Evolutionary conservation across 2,888 invertebrate species (phyloP), one percentile per base, ranked within the genome.

Genomic region (Invenusta paracnida): DNA sequence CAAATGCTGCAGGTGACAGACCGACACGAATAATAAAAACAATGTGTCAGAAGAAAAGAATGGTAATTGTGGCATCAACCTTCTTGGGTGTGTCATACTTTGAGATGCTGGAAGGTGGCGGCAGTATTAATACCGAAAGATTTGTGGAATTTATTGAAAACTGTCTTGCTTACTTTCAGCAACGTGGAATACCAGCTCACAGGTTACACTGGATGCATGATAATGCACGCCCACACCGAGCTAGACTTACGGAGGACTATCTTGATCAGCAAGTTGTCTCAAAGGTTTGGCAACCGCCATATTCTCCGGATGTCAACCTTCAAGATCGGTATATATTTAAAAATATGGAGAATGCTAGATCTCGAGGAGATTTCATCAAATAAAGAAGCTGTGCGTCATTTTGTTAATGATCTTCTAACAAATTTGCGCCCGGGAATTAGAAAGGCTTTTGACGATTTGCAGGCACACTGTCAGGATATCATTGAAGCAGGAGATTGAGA

Each of bases 201-300:
- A 79, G 11, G 27, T 23, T 67, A 29, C 17, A 85, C 87, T 25
- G 1, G 83, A 85, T 84, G 27, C 29, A 23, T 28, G 83, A 87
- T 87, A 79, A 79, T 29, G 29, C 81, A 25, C 81, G 81, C 25
- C 81, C 81, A 25, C 25, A 79, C 29, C 25, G 25, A 79, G 81
- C 81, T 79, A 5, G 2, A 25, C 29, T 79, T 28, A 79, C 81
- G 29, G 81, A 79, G 81, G 81, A 25, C 29, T 79, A 25, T n/a
- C 29, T 28, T 25, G 81, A 79, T 25, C 81, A 79, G 81, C 5
- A 79, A 25, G n/a, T 79, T 29, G 29, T 79, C 29, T 28, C 29
- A 29, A 25, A 29, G 29, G 29, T 79, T 79, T n/a, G 25, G 81
- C 81, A 79, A n/a, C 81, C 25, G 29, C 81, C 81, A 25, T 79